Percentiles rank a stretch among this genome's conserved stretches.
These are phyloP conservation scores for Trachelus stipa DNA, from an alignment of 2,888 invertebrate species.

Conservation along the genomic window DNA sequence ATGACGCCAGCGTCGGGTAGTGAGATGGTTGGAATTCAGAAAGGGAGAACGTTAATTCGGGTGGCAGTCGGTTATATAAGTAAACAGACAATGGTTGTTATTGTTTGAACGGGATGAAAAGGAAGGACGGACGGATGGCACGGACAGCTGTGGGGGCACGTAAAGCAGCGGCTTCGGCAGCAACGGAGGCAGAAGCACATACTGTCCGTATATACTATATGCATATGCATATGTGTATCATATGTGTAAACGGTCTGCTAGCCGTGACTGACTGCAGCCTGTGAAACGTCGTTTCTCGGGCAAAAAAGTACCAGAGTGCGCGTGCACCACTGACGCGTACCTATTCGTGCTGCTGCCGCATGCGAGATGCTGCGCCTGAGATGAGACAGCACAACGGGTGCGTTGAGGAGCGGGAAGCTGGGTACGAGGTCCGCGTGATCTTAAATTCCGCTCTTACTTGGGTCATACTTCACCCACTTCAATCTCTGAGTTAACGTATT, in stretches of 20 bases:
- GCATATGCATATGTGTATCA: conserved; percentile 14
- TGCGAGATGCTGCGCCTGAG: conserved; percentile 2
- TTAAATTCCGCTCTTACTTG: not conserved
- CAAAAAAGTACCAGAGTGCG: conserved; percentile 40
- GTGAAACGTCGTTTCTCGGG: conserved; percentile 45
- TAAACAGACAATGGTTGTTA: conserved; percentile 54
- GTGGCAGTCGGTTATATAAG: conserved; percentile 43
- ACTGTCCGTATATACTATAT: conserved; percentile 20
- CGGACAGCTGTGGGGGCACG: conserved; percentile 44
- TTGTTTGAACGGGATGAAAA: conserved; percentile 53
- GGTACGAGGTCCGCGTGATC: not conserved
- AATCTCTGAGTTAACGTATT: not conserved
- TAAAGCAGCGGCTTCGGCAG: not conserved
- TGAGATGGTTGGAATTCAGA: not conserved
- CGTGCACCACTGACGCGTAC: not conserved
- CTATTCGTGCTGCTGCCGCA: not conserved
- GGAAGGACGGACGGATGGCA: conserved; percentile 33
- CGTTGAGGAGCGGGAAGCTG: not conserved
- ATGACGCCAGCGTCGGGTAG: not conserved
- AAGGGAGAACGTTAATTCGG: conserved; percentile 16
- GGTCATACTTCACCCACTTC: not conserved
- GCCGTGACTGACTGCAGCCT: conserved; percentile 49
- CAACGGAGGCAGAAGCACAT: not conserved
- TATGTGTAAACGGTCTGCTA: conserved; percentile 22
- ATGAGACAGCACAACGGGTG: conserved; percentile 1